These are phyloP conservation scores for Helarctos malayanus DNA, from an alignment of 2,797 vertebrate genomes.

Conservation along the genomic window DNA sequence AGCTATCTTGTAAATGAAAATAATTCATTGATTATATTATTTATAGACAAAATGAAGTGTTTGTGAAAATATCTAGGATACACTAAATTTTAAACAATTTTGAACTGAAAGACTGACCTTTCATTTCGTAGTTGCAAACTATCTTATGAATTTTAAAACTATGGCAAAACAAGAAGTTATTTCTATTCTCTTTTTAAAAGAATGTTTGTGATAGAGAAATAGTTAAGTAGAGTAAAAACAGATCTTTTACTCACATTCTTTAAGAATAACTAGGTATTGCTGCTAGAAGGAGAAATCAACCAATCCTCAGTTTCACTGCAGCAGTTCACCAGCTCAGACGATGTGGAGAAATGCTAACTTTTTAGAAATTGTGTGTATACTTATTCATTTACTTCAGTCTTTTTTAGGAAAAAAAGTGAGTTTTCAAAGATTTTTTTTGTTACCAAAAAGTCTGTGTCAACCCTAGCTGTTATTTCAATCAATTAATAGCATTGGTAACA, in stretches of 20 bases:
- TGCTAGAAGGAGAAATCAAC: background rate
- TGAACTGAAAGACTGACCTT: background rate
- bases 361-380: background rate
- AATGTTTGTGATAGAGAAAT: background rate
- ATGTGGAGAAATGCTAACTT: background rate
- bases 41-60: background rate
- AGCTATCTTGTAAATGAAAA: background rate
- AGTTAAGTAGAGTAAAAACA: background rate
- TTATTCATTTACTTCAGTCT: background rate
- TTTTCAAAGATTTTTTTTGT: background rate
- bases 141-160: background rate
- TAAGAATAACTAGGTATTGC: background rate
- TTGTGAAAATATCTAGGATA: background rate
- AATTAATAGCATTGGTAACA: background rate
- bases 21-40: background rate
- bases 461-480: background rate
- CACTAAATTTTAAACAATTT: background rate
- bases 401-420: background rate
- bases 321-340: background rate
- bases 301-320: background rate
- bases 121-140: background rate
- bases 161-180: background rate
- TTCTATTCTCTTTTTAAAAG: background rate
- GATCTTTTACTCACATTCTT: background rate
- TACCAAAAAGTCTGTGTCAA: background rate